A percentile compares a stretch with the other conserved stretches of the same genome.
phyloP scores from a whole-genome alignment of 2,113 vertebrate species.

The Clarias gariepinus region DNA sequence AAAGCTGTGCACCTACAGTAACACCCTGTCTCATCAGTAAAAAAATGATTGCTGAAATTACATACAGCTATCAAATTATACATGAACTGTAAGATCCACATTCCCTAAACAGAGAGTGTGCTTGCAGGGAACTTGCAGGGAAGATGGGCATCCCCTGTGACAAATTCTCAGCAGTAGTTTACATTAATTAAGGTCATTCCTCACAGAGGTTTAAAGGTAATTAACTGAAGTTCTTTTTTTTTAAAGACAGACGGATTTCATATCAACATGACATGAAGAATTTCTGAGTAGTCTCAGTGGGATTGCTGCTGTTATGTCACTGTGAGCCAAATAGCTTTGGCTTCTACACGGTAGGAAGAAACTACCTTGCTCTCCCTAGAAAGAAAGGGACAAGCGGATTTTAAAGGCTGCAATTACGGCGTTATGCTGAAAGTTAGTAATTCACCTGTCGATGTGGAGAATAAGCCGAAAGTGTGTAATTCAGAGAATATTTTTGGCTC shows the following conservation, averaged over 20 bases:
- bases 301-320: conserved; percentile 33
- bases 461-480: conserved; percentile 23
- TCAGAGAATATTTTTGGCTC: conserved; percentile 24
- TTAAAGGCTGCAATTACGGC: conserved; percentile 49
- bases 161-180: conserved; percentile 53
- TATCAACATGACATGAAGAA: conserved; percentile 37
- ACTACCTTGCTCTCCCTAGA: conserved; percentile 40
- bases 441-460: conserved; percentile 38
- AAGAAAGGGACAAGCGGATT: conserved; percentile 23
- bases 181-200: conserved; percentile 59
- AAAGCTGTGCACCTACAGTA: conserved; percentile 35
- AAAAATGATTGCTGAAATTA: conserved; percentile 29
- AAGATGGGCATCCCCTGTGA: conserved; percentile 42
- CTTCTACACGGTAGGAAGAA: conserved; percentile 27
- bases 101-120: conserved; percentile 29
- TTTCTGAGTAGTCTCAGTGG: conserved; percentile 28
- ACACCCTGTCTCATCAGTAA: conserved; percentile 33
- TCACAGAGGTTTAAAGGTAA: conserved; percentile 52
- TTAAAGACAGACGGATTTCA: conserved; percentile 25
- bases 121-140: conserved; percentile 20
- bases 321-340: conserved; percentile 37
- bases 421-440: conserved; percentile 34
- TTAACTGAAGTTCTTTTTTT: conserved; percentile 52
- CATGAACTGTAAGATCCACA: conserved; percentile 32
- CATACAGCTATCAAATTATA: conserved; percentile 48